phyloP scores from a whole-genome alignment of 1,140 invertebrate species.

The Ganaspis sp. region DNA sequence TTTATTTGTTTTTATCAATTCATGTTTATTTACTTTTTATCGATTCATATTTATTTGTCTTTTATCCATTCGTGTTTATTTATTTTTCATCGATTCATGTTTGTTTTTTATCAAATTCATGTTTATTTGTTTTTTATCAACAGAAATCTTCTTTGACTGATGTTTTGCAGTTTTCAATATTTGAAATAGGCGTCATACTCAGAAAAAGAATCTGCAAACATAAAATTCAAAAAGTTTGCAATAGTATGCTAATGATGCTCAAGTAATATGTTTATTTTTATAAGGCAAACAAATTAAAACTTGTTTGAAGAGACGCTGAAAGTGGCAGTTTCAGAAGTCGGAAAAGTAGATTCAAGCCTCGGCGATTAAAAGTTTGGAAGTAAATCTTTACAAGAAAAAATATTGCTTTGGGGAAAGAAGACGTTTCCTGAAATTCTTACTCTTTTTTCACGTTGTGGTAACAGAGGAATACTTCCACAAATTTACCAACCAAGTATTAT shows the following conservation, averaged over 20 bases:
- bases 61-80: too few species aligned
- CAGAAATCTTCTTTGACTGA: too few species aligned
- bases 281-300: background rate
- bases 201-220: background rate
- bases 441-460: background rate
- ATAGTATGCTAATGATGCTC: background rate
- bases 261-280: slow-evolving; percentile 8
- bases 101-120: too few species aligned
- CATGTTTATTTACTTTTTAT: too few species aligned
- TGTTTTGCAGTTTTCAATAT: background rate
- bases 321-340: background rate
- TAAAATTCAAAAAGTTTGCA: background rate
- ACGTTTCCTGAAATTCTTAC: background rate
- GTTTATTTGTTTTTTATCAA: too few species aligned
- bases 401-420: background rate
- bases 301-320: background rate
- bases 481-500: background rate
- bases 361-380: slow-evolving; percentile 9
- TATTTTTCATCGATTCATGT: too few species aligned
- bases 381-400: background rate
- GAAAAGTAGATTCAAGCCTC: background rate
- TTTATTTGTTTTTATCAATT: too few species aligned
- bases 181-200: background rate
- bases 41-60: too few species aligned
- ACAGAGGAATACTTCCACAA: background rate